phyloP scores from a whole-genome alignment of 2,797 vertebrate species.

The Sebastes matsubarae region DNA sequence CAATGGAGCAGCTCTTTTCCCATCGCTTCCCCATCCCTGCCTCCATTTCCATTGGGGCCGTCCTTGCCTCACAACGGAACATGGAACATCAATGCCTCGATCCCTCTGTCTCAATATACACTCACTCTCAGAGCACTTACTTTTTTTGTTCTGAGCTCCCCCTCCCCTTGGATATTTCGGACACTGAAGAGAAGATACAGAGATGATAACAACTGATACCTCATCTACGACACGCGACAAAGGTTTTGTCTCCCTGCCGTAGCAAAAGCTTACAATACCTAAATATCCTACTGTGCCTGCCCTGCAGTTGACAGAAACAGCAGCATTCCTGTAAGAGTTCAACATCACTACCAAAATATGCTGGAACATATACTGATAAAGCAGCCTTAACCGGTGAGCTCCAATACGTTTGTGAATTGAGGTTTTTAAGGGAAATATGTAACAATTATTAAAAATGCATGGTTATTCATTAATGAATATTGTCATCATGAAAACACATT shows the following conservation, averaged over 20 bases:
- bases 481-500: not conserved
- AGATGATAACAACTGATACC: not conserved
- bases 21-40: not conserved
- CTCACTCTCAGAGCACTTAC: not conserved
- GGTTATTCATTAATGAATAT: not conserved
- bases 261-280: not conserved
- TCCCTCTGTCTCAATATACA: not conserved
- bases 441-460: not conserved
- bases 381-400: not conserved
- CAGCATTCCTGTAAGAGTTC: not conserved
- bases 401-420: not conserved
- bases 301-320: not conserved
- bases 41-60: not conserved
- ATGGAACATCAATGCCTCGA: not conserved
- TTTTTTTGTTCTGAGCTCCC: not conserved
- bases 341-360: not conserved
- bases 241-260: not conserved
- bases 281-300: not conserved
- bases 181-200: not conserved
- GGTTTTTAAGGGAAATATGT: not conserved
- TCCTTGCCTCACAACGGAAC: constrained; percentile 4
- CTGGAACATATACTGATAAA: not conserved
- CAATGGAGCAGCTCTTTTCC: not conserved
- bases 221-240: not conserved
- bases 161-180: not conserved